Conservation (phyloP, 2,113 vertebrate species). For the Zeus faber region DNA sequence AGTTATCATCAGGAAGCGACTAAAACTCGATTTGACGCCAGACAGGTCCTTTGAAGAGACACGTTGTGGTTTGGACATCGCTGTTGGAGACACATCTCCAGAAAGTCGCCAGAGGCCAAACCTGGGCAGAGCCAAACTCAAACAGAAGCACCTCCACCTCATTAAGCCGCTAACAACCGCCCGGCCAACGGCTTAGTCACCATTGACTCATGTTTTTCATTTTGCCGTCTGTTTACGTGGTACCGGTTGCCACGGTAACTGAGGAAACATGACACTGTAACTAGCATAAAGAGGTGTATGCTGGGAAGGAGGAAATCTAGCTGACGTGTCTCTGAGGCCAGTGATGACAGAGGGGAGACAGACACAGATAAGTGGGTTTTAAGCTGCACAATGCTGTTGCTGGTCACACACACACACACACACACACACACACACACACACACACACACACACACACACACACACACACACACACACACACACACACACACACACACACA, state of each 20-base stretch:
- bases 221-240: constrained; percentile 35
- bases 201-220: constrained; percentile 14
- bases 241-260: constrained; percentile 35
- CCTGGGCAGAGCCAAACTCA: constrained; percentile 28
- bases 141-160: constrained; percentile 38
- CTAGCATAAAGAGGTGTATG: constrained; percentile 18
- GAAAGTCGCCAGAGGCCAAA: constrained; percentile 19
- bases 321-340: constrained; percentile 45
- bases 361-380: constrained; percentile 30
- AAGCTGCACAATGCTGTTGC: constrained; percentile 2
- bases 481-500: neutral
- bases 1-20: too few species aligned
- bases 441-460: neutral
- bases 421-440: neutral
- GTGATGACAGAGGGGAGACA: constrained; percentile 59
- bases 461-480: neutral
- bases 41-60: neutral
- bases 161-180: constrained; percentile 57
- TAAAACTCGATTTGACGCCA: too few species aligned
- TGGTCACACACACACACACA: neutral
- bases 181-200: constrained; percentile 14
- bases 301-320: constrained; percentile 57
- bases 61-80: constrained; percentile 26
- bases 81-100: too few species aligned
- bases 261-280: constrained; percentile 51